Percentiles rank a stretch among this genome's conserved stretches.
Evolutionary conservation across 2,888 invertebrate species (phyloP).

Genomic region (Pyrochroa serraticornis): DNA sequence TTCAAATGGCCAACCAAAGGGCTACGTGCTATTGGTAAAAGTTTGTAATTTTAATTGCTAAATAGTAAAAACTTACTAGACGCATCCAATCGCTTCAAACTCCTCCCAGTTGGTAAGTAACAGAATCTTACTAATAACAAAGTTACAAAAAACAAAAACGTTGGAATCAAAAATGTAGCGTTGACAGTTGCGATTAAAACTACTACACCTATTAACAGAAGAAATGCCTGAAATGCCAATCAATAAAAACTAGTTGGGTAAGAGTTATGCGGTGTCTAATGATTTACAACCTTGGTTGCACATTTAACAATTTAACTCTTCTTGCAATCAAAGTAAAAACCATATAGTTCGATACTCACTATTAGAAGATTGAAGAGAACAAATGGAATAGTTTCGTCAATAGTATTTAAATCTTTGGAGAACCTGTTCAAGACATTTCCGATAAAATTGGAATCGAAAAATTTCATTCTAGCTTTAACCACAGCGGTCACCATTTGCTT

Average conservation of each 20-base stretch:
- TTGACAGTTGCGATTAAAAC: background rate
- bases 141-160: constrained; percentile 66
- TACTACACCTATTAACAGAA: constrained; percentile 50
- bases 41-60: background rate
- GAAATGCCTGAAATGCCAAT: constrained; percentile 60
- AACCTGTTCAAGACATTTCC: constrained; percentile 27
- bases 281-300: too few relatives aligned
- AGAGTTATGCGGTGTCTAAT: too few relatives aligned
- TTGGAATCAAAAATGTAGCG: constrained; percentile 65
- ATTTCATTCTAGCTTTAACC: constrained; percentile 16
- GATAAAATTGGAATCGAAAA: constrained; percentile 23
- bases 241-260: too few relatives aligned
- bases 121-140: constrained; percentile 71
- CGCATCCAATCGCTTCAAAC: constrained; percentile 73
- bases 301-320: too few relatives aligned
- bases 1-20: constrained; percentile 80
- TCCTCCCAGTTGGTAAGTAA: constrained; percentile 76
- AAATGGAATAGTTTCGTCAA: constrained; percentile 13
- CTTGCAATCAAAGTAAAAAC: too few relatives aligned
- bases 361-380: background rate
- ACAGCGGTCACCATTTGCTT: constrained; percentile 17
- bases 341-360: background rate
- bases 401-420: constrained; percentile 21
- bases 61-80: constrained; percentile 63
- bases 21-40: constrained; percentile 67